phyloP scores from a whole-genome alignment of 2,888 invertebrate species.

The Merodon equestris region DNA sequence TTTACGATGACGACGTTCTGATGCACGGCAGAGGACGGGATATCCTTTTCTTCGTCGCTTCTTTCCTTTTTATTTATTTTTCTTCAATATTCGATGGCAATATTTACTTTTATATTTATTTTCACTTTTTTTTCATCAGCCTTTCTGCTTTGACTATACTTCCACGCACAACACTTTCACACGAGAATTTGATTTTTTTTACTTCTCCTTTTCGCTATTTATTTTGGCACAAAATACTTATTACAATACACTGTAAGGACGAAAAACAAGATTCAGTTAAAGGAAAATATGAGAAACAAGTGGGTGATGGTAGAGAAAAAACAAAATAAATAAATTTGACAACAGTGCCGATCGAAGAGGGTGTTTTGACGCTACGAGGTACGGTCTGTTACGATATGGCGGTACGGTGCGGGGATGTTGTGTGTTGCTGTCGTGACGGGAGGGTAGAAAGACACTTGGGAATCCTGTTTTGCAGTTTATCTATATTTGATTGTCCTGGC shows the following conservation, averaged over 20 bases:
- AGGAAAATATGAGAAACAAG: conserved; percentile 52
- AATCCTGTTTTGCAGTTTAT: not conserved
- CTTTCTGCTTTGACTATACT: conserved; percentile 43
- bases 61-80: not conserved
- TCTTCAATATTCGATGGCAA: conserved; percentile 39
- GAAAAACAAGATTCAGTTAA: no score
- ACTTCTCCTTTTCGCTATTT: conserved; percentile 41
- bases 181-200: conserved; percentile 70
- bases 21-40: conserved; percentile 34
- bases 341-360: conserved; percentile 55
- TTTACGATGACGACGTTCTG: conserved; percentile 29
- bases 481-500: no score
- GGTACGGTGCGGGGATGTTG: not conserved
- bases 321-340: conserved; percentile 60
- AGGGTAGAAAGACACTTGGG: not conserved
- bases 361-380: no score
- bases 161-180: conserved; percentile 60
- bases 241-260: conserved; percentile 48
- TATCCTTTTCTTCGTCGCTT: conserved; percentile 46
- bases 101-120: conserved; percentile 52
- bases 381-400: no score
- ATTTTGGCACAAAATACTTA: conserved; percentile 57
- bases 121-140: conserved; percentile 40
- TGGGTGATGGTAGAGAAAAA: conserved; percentile 42
- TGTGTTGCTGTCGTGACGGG: conserved; percentile 10